phyloP scores from a whole-genome alignment of 2,113 vertebrate species.

The Circaetus gallicus region DNA sequence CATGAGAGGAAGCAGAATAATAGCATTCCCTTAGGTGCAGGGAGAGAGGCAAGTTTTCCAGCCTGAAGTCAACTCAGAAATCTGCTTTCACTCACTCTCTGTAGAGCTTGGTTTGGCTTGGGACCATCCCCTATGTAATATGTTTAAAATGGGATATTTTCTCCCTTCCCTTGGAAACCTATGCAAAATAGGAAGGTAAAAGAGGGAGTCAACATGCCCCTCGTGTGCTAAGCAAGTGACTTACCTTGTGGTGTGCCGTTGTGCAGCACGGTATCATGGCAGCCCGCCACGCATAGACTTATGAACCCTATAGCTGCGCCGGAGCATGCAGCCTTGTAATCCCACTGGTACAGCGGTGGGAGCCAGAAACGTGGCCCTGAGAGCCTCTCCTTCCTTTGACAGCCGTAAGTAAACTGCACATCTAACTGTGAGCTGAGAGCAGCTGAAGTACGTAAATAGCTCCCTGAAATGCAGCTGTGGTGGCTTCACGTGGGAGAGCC shows the following conservation, averaged over 20 bases:
- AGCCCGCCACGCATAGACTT: background rate
- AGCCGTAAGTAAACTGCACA: background rate
- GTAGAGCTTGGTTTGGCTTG: background rate
- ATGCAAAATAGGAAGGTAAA: background rate
- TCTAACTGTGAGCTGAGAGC: background rate
- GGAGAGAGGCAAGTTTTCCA: background rate
- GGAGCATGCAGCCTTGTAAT: background rate
- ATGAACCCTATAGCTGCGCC: background rate
- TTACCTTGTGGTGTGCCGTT: background rate
- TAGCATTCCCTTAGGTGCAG: background rate
- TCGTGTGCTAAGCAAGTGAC: background rate
- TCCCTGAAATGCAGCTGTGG: background rate
- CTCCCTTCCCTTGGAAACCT: background rate
- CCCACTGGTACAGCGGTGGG: background rate
- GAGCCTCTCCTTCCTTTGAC: background rate
- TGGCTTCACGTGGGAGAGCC: background rate
- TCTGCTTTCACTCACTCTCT: fast-evolving
- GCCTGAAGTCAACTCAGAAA: background rate
- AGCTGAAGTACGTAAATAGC: background rate
- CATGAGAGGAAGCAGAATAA: background rate
- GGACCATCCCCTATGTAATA: background rate
- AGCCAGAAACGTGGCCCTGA: background rate
- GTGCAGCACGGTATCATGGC: background rate
- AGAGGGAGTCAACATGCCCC: background rate
- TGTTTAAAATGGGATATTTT: background rate